Percentiles rank a stretch among this genome's conserved stretches.
phyloP scores from a whole-genome alignment of 2,888 invertebrate genomes.

The Alentia gelatinosa region DNA sequence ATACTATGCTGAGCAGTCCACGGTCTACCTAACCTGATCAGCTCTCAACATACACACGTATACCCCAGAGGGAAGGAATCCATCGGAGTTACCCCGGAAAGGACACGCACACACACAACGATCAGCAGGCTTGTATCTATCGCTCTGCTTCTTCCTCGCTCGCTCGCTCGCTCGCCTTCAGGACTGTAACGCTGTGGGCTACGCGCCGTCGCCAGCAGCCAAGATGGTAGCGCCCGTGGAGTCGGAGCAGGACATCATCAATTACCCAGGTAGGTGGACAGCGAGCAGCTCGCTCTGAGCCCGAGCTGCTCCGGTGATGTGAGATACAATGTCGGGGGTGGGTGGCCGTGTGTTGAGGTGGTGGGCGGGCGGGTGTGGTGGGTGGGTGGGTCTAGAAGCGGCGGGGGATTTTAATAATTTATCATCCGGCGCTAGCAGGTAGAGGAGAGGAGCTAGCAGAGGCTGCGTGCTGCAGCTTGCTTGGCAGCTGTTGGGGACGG shows the following conservation, averaged over 20 bases:
- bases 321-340: not conserved
- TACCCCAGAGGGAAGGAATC: too few relatives aligned
- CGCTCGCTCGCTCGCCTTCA: too few relatives aligned
- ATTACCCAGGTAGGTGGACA: constrained; percentile 11
- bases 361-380: not conserved
- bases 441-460: too few relatives aligned
- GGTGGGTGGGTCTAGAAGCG: not conserved
- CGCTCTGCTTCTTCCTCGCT: too few relatives aligned
- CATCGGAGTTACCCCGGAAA: too few relatives aligned
- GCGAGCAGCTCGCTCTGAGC: not conserved
- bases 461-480: not conserved
- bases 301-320: not conserved
- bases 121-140: too few relatives aligned
- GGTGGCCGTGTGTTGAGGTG: too few relatives aligned
- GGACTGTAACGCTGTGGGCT: not conserved
- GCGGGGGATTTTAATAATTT: constrained; percentile 31
- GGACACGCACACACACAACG: too few relatives aligned
- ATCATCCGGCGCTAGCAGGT: too few relatives aligned
- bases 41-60: too few relatives aligned
- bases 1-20: too few relatives aligned
- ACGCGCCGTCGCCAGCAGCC: not conserved
- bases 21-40: too few relatives aligned
- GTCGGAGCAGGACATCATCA: constrained; percentile 22
- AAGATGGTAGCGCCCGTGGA: constrained; percentile 28
- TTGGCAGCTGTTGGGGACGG: not conserved